Percentiles rank a stretch among this genome's conserved stretches.
Conservation (phyloP, 2,113 vertebrate genomes). For the Damaliscus lunatus region DNA sequence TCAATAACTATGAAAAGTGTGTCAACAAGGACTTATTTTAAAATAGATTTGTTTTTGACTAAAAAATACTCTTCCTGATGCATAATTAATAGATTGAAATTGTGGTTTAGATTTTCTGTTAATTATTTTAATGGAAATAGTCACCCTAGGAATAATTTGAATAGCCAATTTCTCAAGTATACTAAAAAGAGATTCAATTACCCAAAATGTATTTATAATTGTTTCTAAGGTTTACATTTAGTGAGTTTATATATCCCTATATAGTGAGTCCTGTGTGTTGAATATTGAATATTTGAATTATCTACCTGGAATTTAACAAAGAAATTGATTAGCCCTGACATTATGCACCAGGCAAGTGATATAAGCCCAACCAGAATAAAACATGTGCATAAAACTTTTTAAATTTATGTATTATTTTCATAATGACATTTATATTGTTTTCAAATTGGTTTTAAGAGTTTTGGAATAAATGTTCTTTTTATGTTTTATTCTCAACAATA, state of each 20-base stretch:
- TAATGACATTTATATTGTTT: not conserved
- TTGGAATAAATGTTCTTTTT: not conserved
- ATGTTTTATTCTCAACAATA: not conserved
- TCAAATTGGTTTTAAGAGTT: not conserved
- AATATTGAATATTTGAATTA: not conserved
- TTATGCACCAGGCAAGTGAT: not conserved
- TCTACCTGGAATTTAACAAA: not conserved
- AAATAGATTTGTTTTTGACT: not conserved
- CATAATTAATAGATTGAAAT: not conserved
- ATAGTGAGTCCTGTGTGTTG: not conserved
- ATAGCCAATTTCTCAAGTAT: not conserved
- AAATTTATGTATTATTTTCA: not conserved
- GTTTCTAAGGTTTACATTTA: not conserved
- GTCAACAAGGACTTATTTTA: not conserved
- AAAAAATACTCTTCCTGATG: not conserved
- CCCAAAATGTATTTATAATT: not conserved
- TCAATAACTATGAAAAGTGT: not conserved
- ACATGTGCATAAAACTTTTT: not conserved
- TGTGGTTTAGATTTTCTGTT: not conserved
- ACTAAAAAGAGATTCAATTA: not conserved
- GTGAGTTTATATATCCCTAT: not conserved
- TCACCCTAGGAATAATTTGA: not conserved
- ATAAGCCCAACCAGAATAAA: not conserved
- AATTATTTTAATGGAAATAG: not conserved
- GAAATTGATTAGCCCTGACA: not conserved